A percentile compares a stretch with the other conserved stretches of the same genome.
Conservation (phyloP, 2,888 invertebrate genomes). For the Phengaris arion region DNA sequence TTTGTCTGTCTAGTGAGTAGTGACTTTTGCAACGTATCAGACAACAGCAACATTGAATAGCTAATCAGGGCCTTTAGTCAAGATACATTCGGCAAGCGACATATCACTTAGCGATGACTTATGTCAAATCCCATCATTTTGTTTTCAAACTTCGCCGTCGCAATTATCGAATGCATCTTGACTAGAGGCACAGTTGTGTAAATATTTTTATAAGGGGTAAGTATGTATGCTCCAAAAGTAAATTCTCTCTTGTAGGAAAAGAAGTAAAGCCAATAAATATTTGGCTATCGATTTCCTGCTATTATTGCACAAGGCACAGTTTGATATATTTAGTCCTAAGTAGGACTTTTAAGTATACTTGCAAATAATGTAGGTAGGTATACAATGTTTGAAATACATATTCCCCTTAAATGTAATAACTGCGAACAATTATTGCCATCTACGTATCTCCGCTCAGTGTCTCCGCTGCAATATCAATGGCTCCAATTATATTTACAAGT, state of each 20-base stretch:
- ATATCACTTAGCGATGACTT: no score
- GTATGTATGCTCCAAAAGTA: background rate
- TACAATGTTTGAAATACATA: background rate
- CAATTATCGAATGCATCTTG: no score
- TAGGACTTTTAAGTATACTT: background rate
- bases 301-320: background rate
- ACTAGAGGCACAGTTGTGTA: no score
- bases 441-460: background rate
- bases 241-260: background rate
- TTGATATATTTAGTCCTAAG: background rate
- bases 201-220: no score
- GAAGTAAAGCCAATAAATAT: background rate
- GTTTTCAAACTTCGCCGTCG: no score
- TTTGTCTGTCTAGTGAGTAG: no score
- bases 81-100: no score
- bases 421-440: background rate
- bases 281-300: background rate
- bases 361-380: background rate
- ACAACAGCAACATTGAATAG: no score
- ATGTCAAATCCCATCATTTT: no score
- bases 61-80: no score
- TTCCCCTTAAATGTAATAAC: background rate
- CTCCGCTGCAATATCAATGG: slow-evolving; percentile 10
- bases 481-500: background rate
- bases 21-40: no score